These are phyloP conservation scores for Periplaneta americana DNA, from an alignment of 1,140 invertebrate genomes.

Conservation along the genomic window DNA sequence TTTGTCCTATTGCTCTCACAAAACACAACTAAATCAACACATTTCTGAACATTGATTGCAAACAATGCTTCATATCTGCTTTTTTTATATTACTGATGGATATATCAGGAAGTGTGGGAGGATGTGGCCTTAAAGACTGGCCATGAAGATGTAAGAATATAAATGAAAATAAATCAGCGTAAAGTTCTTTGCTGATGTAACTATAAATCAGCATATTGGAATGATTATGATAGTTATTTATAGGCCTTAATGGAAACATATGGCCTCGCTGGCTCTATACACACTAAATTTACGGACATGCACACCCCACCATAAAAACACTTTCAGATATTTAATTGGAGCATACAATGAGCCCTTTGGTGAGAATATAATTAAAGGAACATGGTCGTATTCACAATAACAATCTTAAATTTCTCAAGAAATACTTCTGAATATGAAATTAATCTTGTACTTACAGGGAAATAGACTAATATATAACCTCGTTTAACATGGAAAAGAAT, in stretches of 20 bases:
- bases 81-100: background rate
- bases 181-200: background rate
- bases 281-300: constrained; percentile 1
- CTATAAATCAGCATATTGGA: constrained; percentile 1
- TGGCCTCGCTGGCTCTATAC: background rate
- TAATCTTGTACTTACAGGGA: too few relatives aligned
- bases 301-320: background rate
- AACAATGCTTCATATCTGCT: background rate
- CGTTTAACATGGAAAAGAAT: too few relatives aligned
- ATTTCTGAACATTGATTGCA: background rate
- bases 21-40: too few relatives aligned
- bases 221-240: constrained; percentile 1
- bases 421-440: too few relatives aligned
- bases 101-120: background rate
- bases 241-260: constrained; percentile 8
- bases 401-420: too few relatives aligned
- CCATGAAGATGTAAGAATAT: background rate
- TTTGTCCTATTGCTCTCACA: too few relatives aligned
- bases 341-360: background rate
- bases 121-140: background rate
- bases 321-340: background rate
- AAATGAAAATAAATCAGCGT: background rate
- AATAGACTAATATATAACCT: too few relatives aligned
- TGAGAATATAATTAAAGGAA: background rate
- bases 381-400: too few relatives aligned